Conservation (phyloP, 1,140 invertebrate genomes). For the Hormaphis cornu region DNA sequence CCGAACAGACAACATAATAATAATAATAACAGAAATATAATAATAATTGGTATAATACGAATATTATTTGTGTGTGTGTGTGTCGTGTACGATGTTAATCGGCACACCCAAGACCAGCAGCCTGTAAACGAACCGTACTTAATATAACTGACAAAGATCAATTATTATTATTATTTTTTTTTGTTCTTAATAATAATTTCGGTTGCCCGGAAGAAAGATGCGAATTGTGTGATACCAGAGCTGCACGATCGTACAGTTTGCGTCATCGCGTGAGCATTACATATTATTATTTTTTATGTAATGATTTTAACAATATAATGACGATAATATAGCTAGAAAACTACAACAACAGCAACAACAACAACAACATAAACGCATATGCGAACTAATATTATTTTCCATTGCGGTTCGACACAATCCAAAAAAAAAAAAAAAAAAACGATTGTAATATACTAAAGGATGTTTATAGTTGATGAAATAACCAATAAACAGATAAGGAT, state of each 20-base stretch:
- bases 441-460: too few species aligned
- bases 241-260: neutral
- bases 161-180: neutral
- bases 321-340: too few species aligned
- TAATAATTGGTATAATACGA: neutral
- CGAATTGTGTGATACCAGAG: neutral
- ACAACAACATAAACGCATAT: too few species aligned
- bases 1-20: neutral
- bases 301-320: too few species aligned
- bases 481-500: too few species aligned
- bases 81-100: conserved; percentile 18
- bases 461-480: too few species aligned
- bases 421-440: too few species aligned
- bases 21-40: neutral
- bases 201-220: neutral
- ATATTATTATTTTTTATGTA: too few species aligned
- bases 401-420: too few species aligned
- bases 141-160: neutral
- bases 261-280: too few species aligned
- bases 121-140: conserved; percentile 22
- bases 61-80: neutral
- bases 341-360: too few species aligned
- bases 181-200: neutral
- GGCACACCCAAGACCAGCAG: conserved; percentile 10
- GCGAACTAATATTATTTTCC: too few species aligned